phyloP scores from a whole-genome alignment of 2,113 vertebrate species.

The Amia ocellicauda region DNA sequence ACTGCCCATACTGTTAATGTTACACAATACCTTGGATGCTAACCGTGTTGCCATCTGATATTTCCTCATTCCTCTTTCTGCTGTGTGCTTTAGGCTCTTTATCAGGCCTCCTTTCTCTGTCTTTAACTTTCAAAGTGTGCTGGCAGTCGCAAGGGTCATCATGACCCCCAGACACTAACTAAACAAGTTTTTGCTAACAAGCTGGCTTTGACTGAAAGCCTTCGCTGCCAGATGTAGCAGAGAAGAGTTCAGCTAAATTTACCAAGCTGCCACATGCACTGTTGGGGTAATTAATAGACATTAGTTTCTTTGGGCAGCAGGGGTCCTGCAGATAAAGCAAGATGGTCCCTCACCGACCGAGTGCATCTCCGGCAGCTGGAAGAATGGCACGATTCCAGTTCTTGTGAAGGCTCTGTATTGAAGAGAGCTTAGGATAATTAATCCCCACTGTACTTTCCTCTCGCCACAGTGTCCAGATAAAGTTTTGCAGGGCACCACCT shows the following conservation, averaged over 20 bases:
- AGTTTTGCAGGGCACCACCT: too few relatives aligned
- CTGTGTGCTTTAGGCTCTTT: too few relatives aligned
- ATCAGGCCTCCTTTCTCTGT: too few relatives aligned
- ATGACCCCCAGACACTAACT: neutral
- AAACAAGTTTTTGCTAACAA: neutral
- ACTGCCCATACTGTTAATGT: too few relatives aligned
- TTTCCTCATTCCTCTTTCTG: too few relatives aligned
- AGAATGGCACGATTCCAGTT: constrained; percentile 13
- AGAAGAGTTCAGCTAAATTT: neutral
- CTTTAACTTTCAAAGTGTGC: too few relatives aligned
- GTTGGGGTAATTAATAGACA: neutral
- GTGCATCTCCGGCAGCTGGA: constrained; percentile 20
- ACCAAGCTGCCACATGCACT: neutral
- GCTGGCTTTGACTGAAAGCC: neutral
- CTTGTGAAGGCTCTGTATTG: neutral
- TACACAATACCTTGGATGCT: too few relatives aligned
- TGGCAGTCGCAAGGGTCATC: too few relatives aligned
- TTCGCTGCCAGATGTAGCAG: constrained; percentile 4
- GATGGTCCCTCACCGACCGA: neutral
- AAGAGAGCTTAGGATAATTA: too few relatives aligned
- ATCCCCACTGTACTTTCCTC: too few relatives aligned
- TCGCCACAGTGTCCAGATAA: too few relatives aligned
- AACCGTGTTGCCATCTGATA: too few relatives aligned
- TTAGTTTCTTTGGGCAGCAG: neutral
- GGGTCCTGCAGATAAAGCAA: constrained; percentile 21